Conservation (phyloP, 2,888 invertebrate genomes). For the Scrobipalpa atriplicella region DNA sequence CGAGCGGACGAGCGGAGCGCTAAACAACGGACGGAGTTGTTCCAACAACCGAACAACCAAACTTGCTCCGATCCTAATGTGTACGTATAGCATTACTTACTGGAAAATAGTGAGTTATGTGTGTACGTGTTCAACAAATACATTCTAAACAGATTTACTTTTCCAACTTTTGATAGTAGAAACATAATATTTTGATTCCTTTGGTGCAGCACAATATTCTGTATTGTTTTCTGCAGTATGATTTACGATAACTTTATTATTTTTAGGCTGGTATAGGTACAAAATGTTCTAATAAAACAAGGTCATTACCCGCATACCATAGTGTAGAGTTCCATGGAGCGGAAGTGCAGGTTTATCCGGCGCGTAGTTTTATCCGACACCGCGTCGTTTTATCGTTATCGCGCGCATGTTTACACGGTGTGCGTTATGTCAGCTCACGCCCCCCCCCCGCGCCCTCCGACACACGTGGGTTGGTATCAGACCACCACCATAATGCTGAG, state of each 20-base stretch:
- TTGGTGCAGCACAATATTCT: neutral
- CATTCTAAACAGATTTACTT: neutral
- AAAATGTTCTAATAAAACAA: neutral
- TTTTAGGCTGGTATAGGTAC: no score
- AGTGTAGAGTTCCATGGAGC: neutral
- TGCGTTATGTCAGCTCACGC: neutral
- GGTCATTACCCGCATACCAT: neutral
- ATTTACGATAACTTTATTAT: neutral
- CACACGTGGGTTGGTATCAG: neutral
- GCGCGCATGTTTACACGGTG: conserved; percentile 29
- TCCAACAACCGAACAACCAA: neutral
- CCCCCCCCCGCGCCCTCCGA: neutral
- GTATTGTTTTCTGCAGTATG: neutral
- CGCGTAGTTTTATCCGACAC: neutral
- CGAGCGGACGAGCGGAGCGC: neutral
- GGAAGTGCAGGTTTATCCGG: conserved; percentile 30
- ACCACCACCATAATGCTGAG: no score
- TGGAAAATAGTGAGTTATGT: neutral
- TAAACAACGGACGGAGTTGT: conserved; percentile 12
- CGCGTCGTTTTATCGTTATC: conserved; percentile 24
- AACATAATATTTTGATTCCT: neutral
- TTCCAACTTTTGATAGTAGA: neutral
- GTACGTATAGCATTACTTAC: neutral
- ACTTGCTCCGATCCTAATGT: neutral
- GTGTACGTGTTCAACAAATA: neutral